Evolutionary conservation across 2,113 vertebrate species (phyloP).

Genomic region (Trichomycterus rosablanca): DNA sequence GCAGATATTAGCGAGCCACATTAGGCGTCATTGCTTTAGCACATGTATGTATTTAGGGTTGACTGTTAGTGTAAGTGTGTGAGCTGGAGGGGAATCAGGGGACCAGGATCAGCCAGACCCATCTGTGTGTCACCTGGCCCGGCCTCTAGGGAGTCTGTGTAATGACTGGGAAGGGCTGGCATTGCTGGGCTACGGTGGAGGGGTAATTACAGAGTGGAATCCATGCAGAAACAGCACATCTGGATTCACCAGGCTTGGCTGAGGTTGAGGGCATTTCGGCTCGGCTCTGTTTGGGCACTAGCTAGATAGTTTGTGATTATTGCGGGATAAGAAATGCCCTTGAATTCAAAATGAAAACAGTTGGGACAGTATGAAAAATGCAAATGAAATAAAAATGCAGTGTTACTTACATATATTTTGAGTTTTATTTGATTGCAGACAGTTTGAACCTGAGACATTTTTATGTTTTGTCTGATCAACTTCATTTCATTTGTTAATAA

Average conservation of each 20-base stretch:
- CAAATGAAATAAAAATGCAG: no score
- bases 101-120: conserved; percentile 60
- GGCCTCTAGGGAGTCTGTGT: conserved; percentile 67
- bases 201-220: conserved; percentile 74
- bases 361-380: no score
- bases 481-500: no score
- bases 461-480: no score
- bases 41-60: conserved; percentile 1
- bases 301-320: no score
- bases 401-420: no score
- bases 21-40: background rate
- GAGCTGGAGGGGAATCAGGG: conserved; percentile 19
- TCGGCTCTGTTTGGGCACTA: background rate
- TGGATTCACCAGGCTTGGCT: conserved; percentile 64
- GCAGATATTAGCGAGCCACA: background rate
- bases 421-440: no score
- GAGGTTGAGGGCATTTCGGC: conserved; percentile 19
- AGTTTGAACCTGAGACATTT: no score
- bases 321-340: no score
- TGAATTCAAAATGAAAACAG: no score
- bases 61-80: background rate
- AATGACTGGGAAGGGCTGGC: conserved; percentile 76
- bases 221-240: conserved; percentile 79
- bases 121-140: conserved; percentile 76
- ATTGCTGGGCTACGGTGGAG: conserved; percentile 61